A percentile compares a stretch with the other conserved stretches of the same genome.
Conservation (phyloP, 2,888 invertebrate genomes). For the Sceliomorpha sp. region DNA sequence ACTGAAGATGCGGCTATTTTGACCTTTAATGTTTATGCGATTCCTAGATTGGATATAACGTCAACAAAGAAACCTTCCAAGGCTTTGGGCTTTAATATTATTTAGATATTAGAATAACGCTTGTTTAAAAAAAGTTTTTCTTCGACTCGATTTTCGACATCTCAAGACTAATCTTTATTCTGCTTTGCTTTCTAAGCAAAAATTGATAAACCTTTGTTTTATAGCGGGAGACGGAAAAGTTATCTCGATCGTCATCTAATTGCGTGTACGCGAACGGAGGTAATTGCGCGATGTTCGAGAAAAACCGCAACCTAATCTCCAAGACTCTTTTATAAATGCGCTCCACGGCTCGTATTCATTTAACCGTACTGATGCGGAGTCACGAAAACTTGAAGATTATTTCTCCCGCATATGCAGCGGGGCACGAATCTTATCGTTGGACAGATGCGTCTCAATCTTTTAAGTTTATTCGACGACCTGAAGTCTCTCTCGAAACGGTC, state of each 20-base stretch:
- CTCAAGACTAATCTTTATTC: too few relatives aligned
- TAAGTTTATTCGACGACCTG: conserved; percentile 52
- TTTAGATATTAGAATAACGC: too few relatives aligned
- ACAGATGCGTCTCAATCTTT: conserved; percentile 62
- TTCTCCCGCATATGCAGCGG: conserved; percentile 49
- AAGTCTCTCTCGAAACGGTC: conserved; percentile 32
- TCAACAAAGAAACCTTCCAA: too few relatives aligned
- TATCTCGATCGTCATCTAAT: conserved; percentile 5
- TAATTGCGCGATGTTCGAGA: conserved; percentile 2
- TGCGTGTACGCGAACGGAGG: neutral
- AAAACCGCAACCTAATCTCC: conserved; percentile 35
- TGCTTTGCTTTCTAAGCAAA: too few relatives aligned
- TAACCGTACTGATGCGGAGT: conserved; percentile 47
- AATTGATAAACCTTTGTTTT: too few relatives aligned
- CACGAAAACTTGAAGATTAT: conserved; percentile 51
- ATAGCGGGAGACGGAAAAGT: too few relatives aligned
- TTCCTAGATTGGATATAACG: too few relatives aligned
- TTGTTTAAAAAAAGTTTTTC: too few relatives aligned
- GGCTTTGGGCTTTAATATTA: too few relatives aligned
- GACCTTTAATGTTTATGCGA: too few relatives aligned
- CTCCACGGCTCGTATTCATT: conserved; percentile 49
- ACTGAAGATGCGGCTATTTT: too few relatives aligned
- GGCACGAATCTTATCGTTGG: conserved; percentile 55
- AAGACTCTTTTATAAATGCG: conserved; percentile 46
- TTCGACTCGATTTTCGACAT: too few relatives aligned